phyloP scores from a whole-genome alignment of 1,140 invertebrate species.

The Aradophagus sp. region DNA sequence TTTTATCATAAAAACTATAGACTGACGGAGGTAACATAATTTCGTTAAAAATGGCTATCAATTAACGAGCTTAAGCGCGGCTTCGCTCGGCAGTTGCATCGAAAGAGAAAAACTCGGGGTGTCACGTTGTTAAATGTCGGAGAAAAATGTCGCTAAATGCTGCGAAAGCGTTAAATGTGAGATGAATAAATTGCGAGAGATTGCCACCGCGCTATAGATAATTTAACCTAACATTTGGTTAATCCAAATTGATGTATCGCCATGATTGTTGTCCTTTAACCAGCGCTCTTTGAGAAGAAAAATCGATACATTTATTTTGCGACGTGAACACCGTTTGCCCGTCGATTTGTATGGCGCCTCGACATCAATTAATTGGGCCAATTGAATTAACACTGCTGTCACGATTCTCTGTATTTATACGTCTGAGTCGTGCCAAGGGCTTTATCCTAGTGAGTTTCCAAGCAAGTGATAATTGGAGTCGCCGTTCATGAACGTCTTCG shows the following conservation, averaged over 20 bases:
- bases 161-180: slow-evolving; percentile 15
- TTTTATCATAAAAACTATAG: no score
- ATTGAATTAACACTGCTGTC: slow-evolving; percentile 49
- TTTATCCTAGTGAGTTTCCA: slow-evolving; percentile 38
- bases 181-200: slow-evolving; percentile 27
- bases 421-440: slow-evolving; percentile 41
- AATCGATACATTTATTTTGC: slow-evolving; percentile 42
- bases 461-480: slow-evolving; percentile 50
- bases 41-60: slow-evolving; percentile 22
- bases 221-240: slow-evolving; percentile 34
- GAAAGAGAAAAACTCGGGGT: slow-evolving; percentile 1
- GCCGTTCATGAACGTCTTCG: slow-evolving; percentile 36
- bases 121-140: slow-evolving; percentile 12
- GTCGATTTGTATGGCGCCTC: slow-evolving; percentile 41
- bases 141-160: slow-evolving; percentile 30
- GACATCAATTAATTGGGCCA: slow-evolving; percentile 46
- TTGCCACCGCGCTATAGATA: slow-evolving; percentile 17
- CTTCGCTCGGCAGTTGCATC: slow-evolving; percentile 15
- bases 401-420: slow-evolving; percentile 44
- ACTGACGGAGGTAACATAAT: slow-evolving; percentile 2
- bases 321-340: slow-evolving; percentile 31
- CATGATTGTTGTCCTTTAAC: slow-evolving; percentile 31
- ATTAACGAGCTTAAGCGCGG: slow-evolving; percentile 16
- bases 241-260: slow-evolving; percentile 39
- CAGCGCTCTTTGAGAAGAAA: slow-evolving; percentile 23